Conservation (phyloP, 23 tunicate genomes). For the Halocynthia aurantium region DNA sequence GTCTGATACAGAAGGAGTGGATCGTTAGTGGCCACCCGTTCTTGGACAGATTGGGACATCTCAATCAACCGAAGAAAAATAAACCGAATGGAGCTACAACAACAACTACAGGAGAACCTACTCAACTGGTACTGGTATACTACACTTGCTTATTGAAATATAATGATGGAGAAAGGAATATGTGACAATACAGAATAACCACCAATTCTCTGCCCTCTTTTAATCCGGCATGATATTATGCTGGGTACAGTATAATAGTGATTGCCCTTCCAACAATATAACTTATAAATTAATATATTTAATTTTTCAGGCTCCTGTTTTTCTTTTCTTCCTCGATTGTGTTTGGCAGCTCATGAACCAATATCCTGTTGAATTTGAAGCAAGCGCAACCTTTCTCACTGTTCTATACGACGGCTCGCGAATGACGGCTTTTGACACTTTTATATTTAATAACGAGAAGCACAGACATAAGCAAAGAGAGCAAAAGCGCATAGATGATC, state of each 20-base stretch:
- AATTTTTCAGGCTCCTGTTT: constrained; percentile 51
- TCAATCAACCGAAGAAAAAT: constrained; percentile 47
- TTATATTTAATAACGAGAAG: constrained; percentile 78
- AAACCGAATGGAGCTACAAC: constrained; percentile 9
- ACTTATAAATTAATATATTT: background rate
- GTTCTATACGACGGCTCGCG: constrained; percentile 47
- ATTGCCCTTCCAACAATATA: too few relatives aligned
- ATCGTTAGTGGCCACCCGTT: constrained; percentile 79
- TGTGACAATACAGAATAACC: too few relatives aligned
- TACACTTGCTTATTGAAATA: too few relatives aligned
- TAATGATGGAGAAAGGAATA: too few relatives aligned
- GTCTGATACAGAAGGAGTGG: constrained; percentile 83
- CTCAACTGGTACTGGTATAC: too few relatives aligned
- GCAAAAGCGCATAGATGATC: background rate
- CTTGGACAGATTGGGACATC: constrained; percentile 44
- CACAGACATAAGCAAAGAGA: constrained; percentile 10
- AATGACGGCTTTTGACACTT: constrained; percentile 52
- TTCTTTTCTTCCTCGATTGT: constrained; percentile 81
- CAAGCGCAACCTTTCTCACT: constrained; percentile 44
- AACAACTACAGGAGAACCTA: constrained; percentile 11
- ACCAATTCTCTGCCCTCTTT: too few relatives aligned
- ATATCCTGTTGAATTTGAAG: constrained; percentile 50
- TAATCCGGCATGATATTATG: too few relatives aligned
- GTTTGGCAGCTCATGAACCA: constrained; percentile 53
- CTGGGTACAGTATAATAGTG: too few relatives aligned